Evolutionary conservation across 1,140 invertebrate species (phyloP), one percentile per base, ranked within the genome.

Genomic region (Drosophila subobscura): DNA sequence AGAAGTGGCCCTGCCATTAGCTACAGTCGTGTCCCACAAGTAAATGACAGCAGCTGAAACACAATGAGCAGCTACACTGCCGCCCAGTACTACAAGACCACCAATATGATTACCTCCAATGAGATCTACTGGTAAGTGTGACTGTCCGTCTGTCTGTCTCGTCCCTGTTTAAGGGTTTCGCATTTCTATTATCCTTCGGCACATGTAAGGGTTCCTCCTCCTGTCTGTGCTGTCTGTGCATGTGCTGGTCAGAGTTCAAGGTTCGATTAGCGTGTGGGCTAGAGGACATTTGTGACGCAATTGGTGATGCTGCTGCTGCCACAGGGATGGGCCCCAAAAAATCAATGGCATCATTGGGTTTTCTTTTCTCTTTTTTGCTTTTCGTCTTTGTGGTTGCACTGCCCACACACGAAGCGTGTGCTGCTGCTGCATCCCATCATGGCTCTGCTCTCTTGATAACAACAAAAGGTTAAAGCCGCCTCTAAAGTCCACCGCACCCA

Each of bases 91-190:
- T 86, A 86, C 84, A 86, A 86, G 84, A 86, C 83, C 83, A 90
- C 78, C 88, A 90, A 84, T 78, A 90, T 90, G 89, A 85, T 90
- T 89, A 90, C 89, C 72, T 90, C 89, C 65, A 90, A 90, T 61
- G 89, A 90, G 64, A 90, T 90, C 72, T 90, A 90, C 80, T 90
- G 89, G 89, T 90, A 75, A 90, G 89, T 91, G 29, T 47, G 8
- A 22, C 51, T 47, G 14, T 41, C 16, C 16, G 16, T 20, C 16
- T 20, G 16, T 46, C 20, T 16, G 4, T 49, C 27, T 63, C 58
- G 52, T 72, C 56, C 52, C 71, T 76, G 6, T 14, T 61, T 27
- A 20, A 40, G 20, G 2, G 12, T 53, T 51, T 29, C 5, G 56
- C 16, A 12, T 55, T 23, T 68, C 50, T 73, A 49, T 72, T 72